These are phyloP conservation scores for Suillia variegata DNA, from an alignment of 2,888 invertebrate species.

Conservation along the genomic window DNA sequence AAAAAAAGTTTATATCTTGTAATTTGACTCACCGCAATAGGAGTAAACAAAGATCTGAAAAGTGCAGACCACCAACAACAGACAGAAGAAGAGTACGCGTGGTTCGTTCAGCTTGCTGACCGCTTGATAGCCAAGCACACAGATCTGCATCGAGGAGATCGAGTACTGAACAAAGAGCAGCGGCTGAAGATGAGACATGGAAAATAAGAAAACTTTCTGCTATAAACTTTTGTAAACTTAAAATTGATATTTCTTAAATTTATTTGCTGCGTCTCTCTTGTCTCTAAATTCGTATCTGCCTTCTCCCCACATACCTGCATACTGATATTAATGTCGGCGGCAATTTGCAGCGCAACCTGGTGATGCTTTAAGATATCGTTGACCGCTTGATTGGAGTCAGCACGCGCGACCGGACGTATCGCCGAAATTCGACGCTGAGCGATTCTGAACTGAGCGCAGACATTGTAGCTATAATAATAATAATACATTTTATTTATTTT, in stretches of 20 bases:
- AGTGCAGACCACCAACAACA: slow-evolving; percentile 28
- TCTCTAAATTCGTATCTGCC: no score
- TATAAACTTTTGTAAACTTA: no score
- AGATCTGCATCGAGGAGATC: slow-evolving; percentile 34
- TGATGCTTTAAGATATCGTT: slow-evolving; percentile 25
- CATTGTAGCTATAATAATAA: slow-evolving; percentile 29
- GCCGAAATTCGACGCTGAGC: slow-evolving; percentile 29
- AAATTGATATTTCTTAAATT: no score
- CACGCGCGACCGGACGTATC: slow-evolving; percentile 8
- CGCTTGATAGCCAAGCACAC: slow-evolving; percentile 32
- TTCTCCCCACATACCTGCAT: no score
- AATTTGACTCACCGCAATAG: slow-evolving; percentile 17
- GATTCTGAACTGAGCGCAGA: slow-evolving; percentile 36
- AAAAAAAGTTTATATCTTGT: no score
- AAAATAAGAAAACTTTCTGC: no score
- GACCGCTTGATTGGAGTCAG: slow-evolving; percentile 7
- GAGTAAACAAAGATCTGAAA: slow-evolving; percentile 35
- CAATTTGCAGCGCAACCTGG: slow-evolving; percentile 27
- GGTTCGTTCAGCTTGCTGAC: slow-evolving; percentile 25
- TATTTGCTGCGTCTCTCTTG: no score
- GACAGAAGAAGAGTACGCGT: slow-evolving; percentile 28
- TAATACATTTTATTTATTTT: no score
- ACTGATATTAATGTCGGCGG: slow-evolving; percentile 18
- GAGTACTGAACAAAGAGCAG: slow-evolving; percentile 33
- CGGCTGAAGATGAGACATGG: slow-evolving; percentile 25